These are phyloP conservation scores for Promerops cafer DNA, from an alignment of 2,113 vertebrate species.

Conservation along the genomic window DNA sequence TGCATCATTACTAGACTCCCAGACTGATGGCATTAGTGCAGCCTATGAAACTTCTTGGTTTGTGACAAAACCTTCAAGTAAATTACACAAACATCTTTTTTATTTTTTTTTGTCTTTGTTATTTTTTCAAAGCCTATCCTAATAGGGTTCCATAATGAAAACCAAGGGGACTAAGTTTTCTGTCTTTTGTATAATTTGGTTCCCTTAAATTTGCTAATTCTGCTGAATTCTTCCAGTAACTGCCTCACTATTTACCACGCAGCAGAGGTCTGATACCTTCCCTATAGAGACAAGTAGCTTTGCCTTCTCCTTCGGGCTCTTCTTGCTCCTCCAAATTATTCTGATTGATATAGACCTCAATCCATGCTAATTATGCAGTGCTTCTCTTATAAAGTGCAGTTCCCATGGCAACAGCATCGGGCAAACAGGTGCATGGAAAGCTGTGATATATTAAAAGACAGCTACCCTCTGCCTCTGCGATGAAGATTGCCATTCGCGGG, in stretches of 20 bases:
- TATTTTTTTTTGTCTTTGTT: background rate
- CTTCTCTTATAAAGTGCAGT: constrained; percentile 72
- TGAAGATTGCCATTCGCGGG: constrained; percentile 57
- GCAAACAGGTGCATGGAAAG: constrained; percentile 74
- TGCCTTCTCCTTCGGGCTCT: constrained; percentile 70
- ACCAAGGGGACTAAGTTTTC: constrained; percentile 12
- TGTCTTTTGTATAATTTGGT: background rate
- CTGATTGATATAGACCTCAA: constrained; percentile 78
- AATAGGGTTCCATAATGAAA: background rate
- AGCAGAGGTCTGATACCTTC: constrained; percentile 63
- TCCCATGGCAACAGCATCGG: constrained; percentile 66
- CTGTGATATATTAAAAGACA: constrained; percentile 74
- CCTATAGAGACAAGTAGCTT: constrained; percentile 67
- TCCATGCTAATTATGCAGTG: constrained; percentile 74
- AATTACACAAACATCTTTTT: background rate
- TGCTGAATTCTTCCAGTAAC: constrained; percentile 49
- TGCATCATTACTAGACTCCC: background rate
- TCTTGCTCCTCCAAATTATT: constrained; percentile 74
- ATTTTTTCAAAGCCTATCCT: background rate
- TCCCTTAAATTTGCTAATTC: constrained; percentile 56
- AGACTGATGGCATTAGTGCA: background rate
- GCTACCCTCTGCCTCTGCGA: constrained; percentile 72
- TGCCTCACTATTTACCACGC: constrained; percentile 63
- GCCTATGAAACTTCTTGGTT: background rate
- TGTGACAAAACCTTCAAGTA: background rate